Percentiles rank a stretch among this genome's conserved stretches.
Evolutionary conservation across 1,140 invertebrate species (phyloP).

Genomic region (Cotesia chilonis): DNA sequence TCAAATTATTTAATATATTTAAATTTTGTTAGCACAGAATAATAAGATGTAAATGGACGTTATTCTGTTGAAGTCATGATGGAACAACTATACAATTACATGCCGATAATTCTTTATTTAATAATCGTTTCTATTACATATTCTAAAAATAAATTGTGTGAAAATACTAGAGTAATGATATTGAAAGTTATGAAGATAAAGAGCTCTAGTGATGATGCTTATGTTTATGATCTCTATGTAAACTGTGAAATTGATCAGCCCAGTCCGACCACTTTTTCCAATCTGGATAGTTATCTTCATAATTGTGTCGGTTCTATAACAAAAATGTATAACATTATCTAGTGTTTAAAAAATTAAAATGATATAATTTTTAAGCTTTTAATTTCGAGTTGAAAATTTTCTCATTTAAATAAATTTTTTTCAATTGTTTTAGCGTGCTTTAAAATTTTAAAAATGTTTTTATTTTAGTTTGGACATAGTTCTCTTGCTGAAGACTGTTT

Average conservation of each 20-base stretch:
- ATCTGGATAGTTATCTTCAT: constrained; percentile 28
- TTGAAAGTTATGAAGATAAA: not conserved
- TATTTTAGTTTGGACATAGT: no score
- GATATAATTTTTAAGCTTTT: no score
- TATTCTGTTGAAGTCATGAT: no score
- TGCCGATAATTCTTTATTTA: constrained; percentile 35
- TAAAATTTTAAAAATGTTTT: no score
- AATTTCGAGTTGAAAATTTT: no score
- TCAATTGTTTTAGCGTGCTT: no score
- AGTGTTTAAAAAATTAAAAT: not conserved
- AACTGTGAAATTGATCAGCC: constrained; percentile 49
- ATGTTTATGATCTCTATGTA: constrained; percentile 47
- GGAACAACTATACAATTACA: not conserved
- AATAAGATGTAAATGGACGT: not conserved
- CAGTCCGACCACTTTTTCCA: constrained; percentile 41
- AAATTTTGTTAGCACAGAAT: constrained; percentile 10
- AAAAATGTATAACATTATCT: constrained; percentile 34
- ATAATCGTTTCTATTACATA: constrained; percentile 33
- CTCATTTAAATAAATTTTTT: no score
- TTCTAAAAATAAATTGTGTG: constrained; percentile 8
- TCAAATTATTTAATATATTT: not conserved
- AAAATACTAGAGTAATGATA: constrained; percentile 16
- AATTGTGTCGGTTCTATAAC: constrained; percentile 46
- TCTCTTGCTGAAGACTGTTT: no score
- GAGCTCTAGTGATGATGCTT: constrained; percentile 54